These are phyloP conservation scores for Rhincodon typus DNA, from an alignment of 2,797 vertebrate species.

Conservation along the genomic window DNA sequence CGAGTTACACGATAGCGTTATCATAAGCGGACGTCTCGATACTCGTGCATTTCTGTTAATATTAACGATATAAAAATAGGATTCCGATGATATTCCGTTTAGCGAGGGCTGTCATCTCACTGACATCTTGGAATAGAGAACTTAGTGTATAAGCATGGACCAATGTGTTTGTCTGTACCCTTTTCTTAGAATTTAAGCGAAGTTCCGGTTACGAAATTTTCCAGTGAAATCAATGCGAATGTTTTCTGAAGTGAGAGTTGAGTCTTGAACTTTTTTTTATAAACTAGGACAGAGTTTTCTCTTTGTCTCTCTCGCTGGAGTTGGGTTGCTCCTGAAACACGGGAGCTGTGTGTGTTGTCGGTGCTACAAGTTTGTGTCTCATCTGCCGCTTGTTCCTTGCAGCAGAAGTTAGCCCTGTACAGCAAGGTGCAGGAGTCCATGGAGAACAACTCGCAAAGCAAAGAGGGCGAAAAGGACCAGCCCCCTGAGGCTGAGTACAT, in stretches of 20 bases:
- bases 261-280: not conserved
- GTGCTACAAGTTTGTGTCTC: not conserved
- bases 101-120: not conserved
- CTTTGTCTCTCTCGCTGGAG: no score
- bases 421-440: slow-evolving; percentile 90
- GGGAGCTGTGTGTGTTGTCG: not conserved
- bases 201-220: not conserved
- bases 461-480: slow-evolving; percentile 70
- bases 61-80: not conserved
- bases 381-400: slow-evolving; percentile 39
- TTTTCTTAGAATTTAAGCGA: not conserved
- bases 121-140: not conserved
- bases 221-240: not conserved
- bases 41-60: not conserved
- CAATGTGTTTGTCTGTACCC: no score
- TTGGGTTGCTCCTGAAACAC: not conserved
- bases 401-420: slow-evolving; percentile 79
- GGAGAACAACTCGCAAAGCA: slow-evolving; percentile 48
- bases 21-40: not conserved
- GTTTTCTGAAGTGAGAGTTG: not conserved
- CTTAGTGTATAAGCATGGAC: no score
- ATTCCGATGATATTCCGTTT: not conserved
- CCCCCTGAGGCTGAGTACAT: slow-evolving; percentile 91
- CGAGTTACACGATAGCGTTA: not conserved
- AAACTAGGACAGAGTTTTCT: not conserved